phyloP scores from a whole-genome alignment of 2,888 invertebrate genomes.

The Phaonia tiefii region DNA sequence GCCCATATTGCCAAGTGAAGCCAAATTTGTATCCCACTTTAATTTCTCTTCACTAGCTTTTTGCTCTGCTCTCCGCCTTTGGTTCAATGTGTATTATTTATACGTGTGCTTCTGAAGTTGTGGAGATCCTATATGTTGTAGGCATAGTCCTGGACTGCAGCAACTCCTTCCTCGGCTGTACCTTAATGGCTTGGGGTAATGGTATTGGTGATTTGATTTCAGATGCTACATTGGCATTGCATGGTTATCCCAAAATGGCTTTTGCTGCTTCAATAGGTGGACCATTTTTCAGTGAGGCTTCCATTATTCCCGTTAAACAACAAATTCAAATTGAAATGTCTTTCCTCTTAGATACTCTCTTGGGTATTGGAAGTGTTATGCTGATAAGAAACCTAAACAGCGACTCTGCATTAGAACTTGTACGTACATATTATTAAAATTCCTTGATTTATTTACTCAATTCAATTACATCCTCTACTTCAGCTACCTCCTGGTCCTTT shows the following conservation, averaged over 20 bases:
- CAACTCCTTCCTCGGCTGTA: slow-evolving; percentile 84
- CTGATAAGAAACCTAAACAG: slow-evolving; percentile 58
- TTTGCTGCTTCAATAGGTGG: slow-evolving; percentile 86
- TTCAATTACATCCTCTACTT: background rate
- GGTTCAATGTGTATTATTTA: slow-evolving; percentile 83
- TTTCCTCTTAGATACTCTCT: slow-evolving; percentile 66
- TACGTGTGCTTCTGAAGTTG: slow-evolving; percentile 84
- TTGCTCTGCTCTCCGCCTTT: slow-evolving; percentile 68
- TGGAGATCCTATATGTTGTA: slow-evolving; percentile 82
- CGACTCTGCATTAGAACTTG: slow-evolving; percentile 24
- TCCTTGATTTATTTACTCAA: background rate
- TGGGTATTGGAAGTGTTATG: slow-evolving; percentile 67
- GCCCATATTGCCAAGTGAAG: too few relatives aligned
- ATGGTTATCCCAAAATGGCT: slow-evolving; percentile 85
- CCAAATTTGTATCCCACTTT: too few relatives aligned
- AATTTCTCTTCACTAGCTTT: slow-evolving; percentile 65
- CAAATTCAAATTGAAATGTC: too few relatives aligned
- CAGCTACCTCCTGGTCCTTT: slow-evolving; percentile 69
- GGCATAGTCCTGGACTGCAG: slow-evolving; percentile 83
- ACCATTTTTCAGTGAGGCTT: slow-evolving; percentile 84
- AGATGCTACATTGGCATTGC: slow-evolving; percentile 83
- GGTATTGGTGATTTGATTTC: slow-evolving; percentile 82
- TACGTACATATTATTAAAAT: too few relatives aligned
- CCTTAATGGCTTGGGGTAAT: slow-evolving; percentile 85
- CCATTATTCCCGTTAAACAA: slow-evolving; percentile 68